Base-by-base conservation (phyloP, 2,888 invertebrate species). In the Candidula unifasciata region DNA sequence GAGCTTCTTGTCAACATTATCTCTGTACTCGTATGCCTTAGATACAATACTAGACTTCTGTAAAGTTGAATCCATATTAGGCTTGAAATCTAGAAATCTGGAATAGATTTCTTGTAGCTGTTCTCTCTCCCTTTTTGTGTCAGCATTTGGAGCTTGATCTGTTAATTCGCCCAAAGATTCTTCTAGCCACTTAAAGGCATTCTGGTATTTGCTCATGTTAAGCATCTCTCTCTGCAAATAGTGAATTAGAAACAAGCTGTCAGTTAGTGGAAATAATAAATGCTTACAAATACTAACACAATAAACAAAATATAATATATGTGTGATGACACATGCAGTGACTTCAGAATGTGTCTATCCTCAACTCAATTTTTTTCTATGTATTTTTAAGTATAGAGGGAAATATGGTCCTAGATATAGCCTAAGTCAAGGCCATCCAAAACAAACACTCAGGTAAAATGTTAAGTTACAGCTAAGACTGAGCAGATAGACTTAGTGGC, bases 121-220 rank as follows among this genome's bases (percentile, higher is more conserved):
- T 87, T 96, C 95, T 93, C 98, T 97, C 93, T 98, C 98, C 44
- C 95, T 94, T 87, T 96, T 95, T 0, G 97, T 96, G 94, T 97
- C 97, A 74, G 95, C 95, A 90, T 97, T 97, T 21, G 96, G 96
- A 89, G 97, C 96, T 91, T 97, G 97, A 54, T 97, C 96, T 30
- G 97, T 95, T 85, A 99, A 95, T 90, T 96, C 96, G 91, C 98
- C 97, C 80, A 98, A 94, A 24, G 97, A 97, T 94, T 97, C 97
- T 0, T 98, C 97, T 82, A 99, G 95, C 97, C 97, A 98, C 93
- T 98, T 98, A 96, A 98, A 97, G 91, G 97, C 97, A 93, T 98
- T 97, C 71, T 86, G 86, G 83, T 88, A 88, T 83, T 90, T 90
- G 82, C 87, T 87, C 89, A 90, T 89, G 84, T 91, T 90, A 27